Base-by-base conservation (phyloP, 1,140 invertebrate species). In the Neocloeon triangulifer region DNA sequence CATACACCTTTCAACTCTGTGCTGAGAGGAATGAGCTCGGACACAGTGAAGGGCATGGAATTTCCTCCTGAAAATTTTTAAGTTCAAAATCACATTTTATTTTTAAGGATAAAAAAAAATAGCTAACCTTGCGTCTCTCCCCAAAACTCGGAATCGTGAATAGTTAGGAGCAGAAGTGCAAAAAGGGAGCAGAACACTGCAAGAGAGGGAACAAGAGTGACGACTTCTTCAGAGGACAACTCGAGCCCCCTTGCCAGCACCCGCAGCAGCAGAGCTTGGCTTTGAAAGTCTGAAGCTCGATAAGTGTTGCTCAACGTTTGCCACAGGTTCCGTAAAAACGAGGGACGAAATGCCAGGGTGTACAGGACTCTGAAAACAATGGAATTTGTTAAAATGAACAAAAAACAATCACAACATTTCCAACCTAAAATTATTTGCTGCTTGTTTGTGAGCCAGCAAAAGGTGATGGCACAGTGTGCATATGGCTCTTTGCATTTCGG, bases 71-170 rank as follows among this genome's bases (percentile, higher is more conserved):
- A 12, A n/a, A 25, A 25, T 9, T 9, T 5, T 14, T 23, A 31
- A n/a, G n/a, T n/a, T n/a, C n/a, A n/a, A n/a, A n/a, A n/a, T n/a
- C n/a, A n/a, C n/a, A n/a, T n/a, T 42, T 49, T 38, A 48, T 43
- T 38, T 33, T n/a, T n/a, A n/a, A n/a, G n/a, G n/a, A n/a, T n/a
- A n/a, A n/a, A n/a, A n/a, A n/a, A n/a, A n/a, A n/a, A n/a, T n/a
- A n/a, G n/a, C 32, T 43, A 34, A 51, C 44, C 19, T 45, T 43
- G 10, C 13, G 20, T n/a, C 20, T 47, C 38, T 48, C 45, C 5
- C n/a, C 67, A 66, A 44, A 94, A 88, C 48, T 91, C 86, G 3
- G 71, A 70, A 51, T 92, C 85, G 43, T 91, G 81, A 12, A 91
- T 49, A 0, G 85, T 88, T 0, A 76, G 69, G 23, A 89, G 63